phyloP scores from a whole-genome alignment of 2,888 invertebrate genomes.

The Oegoconia quadripuncta region DNA sequence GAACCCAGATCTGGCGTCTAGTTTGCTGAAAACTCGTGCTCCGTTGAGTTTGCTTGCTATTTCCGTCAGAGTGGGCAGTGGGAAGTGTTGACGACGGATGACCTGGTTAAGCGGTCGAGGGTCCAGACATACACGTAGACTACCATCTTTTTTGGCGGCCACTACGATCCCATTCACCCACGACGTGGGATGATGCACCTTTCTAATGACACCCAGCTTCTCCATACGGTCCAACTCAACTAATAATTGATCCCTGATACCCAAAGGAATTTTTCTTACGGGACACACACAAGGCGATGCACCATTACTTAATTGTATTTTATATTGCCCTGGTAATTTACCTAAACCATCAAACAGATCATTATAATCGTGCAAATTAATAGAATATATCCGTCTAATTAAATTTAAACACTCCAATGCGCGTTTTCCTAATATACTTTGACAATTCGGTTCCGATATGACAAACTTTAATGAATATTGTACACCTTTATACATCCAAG shows the following conservation, averaged over 20 bases:
- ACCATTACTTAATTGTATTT: too few species aligned
- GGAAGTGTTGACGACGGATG: slow-evolving; percentile 15
- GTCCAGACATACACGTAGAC: slow-evolving; percentile 2
- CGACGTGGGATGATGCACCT: slow-evolving; percentile 15
- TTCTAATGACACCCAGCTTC: slow-evolving; percentile 12
- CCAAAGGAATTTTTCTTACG: slow-evolving; percentile 22
- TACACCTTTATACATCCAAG: slow-evolving; percentile 6
- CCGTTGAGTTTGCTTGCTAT: slow-evolving; percentile 14
- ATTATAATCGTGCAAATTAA: too few species aligned
- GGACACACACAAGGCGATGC: slow-evolving; percentile 20
- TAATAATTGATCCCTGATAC: slow-evolving; percentile 18
- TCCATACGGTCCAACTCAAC: slow-evolving; percentile 14
- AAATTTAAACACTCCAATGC: too few species aligned
- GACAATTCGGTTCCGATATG: too few species aligned
- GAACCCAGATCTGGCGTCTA: slow-evolving; percentile 23
- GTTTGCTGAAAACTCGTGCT: slow-evolving; percentile 11
- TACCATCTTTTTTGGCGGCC: slow-evolving; percentile 10
- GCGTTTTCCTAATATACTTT: too few species aligned
- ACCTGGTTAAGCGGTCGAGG: slow-evolving; percentile 13
- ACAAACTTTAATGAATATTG: slow-evolving; percentile 7
- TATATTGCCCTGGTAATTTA: too few species aligned
- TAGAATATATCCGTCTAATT: too few species aligned
- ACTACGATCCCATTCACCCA: slow-evolving; percentile 25
- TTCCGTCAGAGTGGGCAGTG: slow-evolving; percentile 19
- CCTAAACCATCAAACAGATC: too few species aligned